Base-by-base conservation (phyloP, 1,140 invertebrate species). In the Sogatella furcifera region DNA sequence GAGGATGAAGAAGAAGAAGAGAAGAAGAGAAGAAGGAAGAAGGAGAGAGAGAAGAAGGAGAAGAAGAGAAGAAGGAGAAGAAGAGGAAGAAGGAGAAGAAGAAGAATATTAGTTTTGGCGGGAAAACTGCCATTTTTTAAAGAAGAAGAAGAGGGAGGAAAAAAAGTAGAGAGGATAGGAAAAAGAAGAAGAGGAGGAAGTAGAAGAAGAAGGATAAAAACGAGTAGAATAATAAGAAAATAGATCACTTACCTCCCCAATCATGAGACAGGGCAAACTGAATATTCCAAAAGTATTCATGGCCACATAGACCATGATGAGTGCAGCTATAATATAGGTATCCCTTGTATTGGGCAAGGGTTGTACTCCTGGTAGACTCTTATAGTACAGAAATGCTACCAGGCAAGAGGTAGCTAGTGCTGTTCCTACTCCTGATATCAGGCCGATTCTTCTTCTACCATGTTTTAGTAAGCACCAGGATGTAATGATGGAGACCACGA, bases 281-380 rank as follows among this genome's bases (percentile, higher is more conserved):
- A 89, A 81, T 49, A 88, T 78, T n/a, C 84, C 82, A 15, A 84
- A 66, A 0, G 85, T 87, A 66, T 87, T 89, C 54, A 81, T 78
- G 1, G 78, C 81, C 2, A 88, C 81, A 66, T 87, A 89, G 11
- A 78, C 66, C 4, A 87, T 64, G 0, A 88, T 71, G 56, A 80
- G 78, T 0, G 70, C 64, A 0, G 78, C 78, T 0, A 81, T 72
- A 1, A 84, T 67, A 11, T 77, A 73, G 14, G 74, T 67, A 11
- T 60, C 17, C 4, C 21, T 10, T 11, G 15, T 17, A 22, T 15
- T 15, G 17, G 15, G 9, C n/a, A 61, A 21, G 13, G 55, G 54
- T 31, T 46, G 15, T 53, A 63, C 79, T 75, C 2, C 71, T 64
- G 9, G 60, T 15, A 31, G 28, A 1, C 66, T 65, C 34, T 72